phyloP scores from a whole-genome alignment of 2,113 vertebrate species.

The Andinoacara biseriatus region DNA sequence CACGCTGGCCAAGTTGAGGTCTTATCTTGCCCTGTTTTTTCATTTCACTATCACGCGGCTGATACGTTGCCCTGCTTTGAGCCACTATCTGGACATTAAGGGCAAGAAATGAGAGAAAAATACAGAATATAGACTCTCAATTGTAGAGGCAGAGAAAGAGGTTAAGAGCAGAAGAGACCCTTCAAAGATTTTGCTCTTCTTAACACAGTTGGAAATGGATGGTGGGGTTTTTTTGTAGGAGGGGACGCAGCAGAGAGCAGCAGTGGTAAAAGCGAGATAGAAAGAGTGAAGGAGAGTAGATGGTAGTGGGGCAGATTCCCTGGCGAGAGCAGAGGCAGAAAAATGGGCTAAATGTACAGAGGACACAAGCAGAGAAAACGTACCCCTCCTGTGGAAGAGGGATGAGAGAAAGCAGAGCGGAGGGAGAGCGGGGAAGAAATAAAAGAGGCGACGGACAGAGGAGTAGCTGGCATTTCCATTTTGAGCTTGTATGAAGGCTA shows the following conservation, averaged over 20 bases:
- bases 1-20: not conserved
- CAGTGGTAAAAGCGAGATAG: constrained; percentile 14
- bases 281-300: constrained; percentile 13
- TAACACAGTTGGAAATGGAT: constrained; percentile 29
- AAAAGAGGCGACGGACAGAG: constrained; percentile 16
- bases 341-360: constrained; percentile 48
- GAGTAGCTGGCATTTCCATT: constrained; percentile 62
- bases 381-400: constrained; percentile 22
- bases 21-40: not conserved
- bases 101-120: constrained; percentile 44
- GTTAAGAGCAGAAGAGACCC: constrained; percentile 51
- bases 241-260: not conserved
- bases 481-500: constrained; percentile 54
- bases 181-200: constrained; percentile 52
- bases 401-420: constrained; percentile 25
- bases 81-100: constrained; percentile 24
- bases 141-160: constrained; percentile 38
- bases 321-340: constrained; percentile 38
- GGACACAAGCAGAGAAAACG: constrained; percentile 41
- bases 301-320: constrained; percentile 29
- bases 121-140: constrained; percentile 41
- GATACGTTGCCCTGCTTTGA: not conserved
- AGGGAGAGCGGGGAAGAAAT: constrained; percentile 15
- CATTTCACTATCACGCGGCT: not conserved
- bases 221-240: not conserved